Evolutionary conservation across 1,140 invertebrate species (phyloP).

Genomic region (Zaprionus inermis): DNA sequence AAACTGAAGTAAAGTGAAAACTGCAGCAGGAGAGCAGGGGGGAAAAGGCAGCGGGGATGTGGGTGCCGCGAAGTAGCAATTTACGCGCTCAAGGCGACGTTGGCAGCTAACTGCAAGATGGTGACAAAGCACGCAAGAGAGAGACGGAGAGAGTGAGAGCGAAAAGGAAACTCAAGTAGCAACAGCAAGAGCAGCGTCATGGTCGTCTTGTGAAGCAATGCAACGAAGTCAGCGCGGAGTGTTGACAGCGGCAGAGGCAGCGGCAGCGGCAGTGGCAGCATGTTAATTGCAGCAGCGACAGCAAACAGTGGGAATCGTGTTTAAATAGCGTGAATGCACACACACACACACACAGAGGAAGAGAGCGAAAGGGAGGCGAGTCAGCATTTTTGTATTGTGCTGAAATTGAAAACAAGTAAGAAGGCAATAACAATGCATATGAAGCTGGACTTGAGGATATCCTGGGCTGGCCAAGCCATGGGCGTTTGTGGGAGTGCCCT

Average conservation of each 20-base stretch:
- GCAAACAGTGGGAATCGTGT: slow-evolving; percentile 72
- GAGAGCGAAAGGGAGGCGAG: slow-evolving; percentile 21
- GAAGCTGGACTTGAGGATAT: slow-evolving; percentile 4
- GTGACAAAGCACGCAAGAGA: slow-evolving; percentile 73
- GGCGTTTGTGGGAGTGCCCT: too few relatives aligned
- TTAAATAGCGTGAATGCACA: slow-evolving; percentile 71
- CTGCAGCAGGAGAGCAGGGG: slow-evolving; percentile 11
- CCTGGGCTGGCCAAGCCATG: background rate
- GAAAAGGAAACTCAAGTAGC: background rate
- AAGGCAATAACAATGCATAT: slow-evolving; percentile 1
- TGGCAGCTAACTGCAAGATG: slow-evolving; percentile 59
- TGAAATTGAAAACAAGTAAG: slow-evolving; percentile 65
- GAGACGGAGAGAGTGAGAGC: slow-evolving; percentile 19
- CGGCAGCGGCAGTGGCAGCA: slow-evolving; percentile 61
- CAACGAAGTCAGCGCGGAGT: slow-evolving; percentile 48
- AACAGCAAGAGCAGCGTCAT: slow-evolving; percentile 21
- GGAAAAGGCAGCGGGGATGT: background rate
- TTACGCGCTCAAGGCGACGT: slow-evolving; percentile 69
- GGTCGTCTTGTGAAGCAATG: slow-evolving; percentile 15
- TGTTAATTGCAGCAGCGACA: slow-evolving; percentile 74
- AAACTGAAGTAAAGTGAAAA: slow-evolving; percentile 62
- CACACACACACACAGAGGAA: slow-evolving; percentile 12
- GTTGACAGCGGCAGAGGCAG: slow-evolving; percentile 48
- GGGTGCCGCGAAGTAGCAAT: slow-evolving; percentile 74
- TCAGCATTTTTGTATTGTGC: slow-evolving; percentile 48